Conservation (phyloP, 2,113 vertebrate species). For the Oryctolagus cuniculus region DNA sequence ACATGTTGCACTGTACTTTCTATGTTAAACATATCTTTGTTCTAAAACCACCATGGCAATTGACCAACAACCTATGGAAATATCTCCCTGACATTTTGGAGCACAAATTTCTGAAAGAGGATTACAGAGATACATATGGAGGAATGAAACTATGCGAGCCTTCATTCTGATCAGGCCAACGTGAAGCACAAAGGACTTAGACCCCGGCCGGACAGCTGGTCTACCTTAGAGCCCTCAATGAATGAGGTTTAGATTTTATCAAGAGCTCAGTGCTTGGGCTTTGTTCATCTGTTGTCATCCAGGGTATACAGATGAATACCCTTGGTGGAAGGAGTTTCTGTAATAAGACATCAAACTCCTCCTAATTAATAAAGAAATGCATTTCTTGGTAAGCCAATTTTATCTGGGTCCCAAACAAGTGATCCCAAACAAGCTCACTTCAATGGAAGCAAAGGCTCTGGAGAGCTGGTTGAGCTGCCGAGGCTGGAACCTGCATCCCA, state of each 20-base stretch:
- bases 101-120: not conserved
- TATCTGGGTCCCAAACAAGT: slow-evolving; percentile 60
- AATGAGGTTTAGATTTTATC: not conserved
- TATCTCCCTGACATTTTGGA: not conserved
- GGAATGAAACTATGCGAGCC: not conserved
- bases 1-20: not conserved
- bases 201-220: not conserved
- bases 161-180: not conserved
- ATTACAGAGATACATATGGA: not conserved
- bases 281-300: not conserved
- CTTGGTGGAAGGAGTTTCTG: not conserved
- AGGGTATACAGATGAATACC: not conserved
- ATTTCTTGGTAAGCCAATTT: slow-evolving; percentile 46
- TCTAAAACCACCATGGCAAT: not conserved
- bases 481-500: not conserved
- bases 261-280: not conserved
- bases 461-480: not conserved
- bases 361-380: slow-evolving; percentile 3
- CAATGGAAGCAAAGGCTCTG: not conserved
- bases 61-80: not conserved
- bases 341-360: not conserved
- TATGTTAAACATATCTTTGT: slow-evolving; percentile 5
- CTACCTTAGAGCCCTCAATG: not conserved
- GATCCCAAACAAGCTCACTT: not conserved
- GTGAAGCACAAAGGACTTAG: slow-evolving; percentile 17